A percentile compares a stretch with the other conserved stretches of the same genome.
Evolutionary conservation across 2,113 vertebrate genomes (phyloP).

Genomic region (Toxotes chatareus): DNA sequence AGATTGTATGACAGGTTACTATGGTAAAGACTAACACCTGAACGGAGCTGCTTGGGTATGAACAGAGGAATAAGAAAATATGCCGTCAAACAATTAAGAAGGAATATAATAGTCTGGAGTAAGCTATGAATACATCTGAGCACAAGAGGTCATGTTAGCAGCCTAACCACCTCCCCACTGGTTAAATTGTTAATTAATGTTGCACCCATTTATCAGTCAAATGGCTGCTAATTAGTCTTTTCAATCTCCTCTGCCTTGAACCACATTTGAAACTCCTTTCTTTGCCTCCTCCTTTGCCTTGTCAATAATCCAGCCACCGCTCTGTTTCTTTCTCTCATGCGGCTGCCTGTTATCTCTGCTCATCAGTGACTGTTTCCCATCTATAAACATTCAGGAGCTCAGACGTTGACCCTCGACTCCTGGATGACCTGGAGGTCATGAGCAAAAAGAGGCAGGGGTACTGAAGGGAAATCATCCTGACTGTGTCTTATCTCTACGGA

Average conservation of each 20-base stretch:
- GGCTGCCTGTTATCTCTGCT: constrained; percentile 58
- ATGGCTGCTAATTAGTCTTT: constrained; percentile 89
- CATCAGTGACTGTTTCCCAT: constrained; percentile 65
- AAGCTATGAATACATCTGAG: constrained; percentile 35
- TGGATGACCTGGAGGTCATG: constrained; percentile 63
- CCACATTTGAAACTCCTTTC: constrained; percentile 59
- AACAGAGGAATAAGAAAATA: constrained; percentile 15
- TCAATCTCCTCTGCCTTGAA: constrained; percentile 84
- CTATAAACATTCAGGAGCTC: constrained; percentile 70
- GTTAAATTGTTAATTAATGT: constrained; percentile 88
- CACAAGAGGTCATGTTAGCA: constrained; percentile 44
- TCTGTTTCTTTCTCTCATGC: constrained; percentile 40
- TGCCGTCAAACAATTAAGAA: constrained; percentile 11
- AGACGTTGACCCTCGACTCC: constrained; percentile 66
- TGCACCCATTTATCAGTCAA: constrained; percentile 86
- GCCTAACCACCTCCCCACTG: constrained; percentile 68
- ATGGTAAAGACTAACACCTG: not conserved
- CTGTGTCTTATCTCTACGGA: constrained; percentile 49
- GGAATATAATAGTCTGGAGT: constrained; percentile 35
- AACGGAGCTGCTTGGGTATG: not conserved
- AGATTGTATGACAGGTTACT: not conserved
- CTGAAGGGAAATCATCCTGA: constrained; percentile 44
- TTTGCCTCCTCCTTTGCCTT: constrained; percentile 40
- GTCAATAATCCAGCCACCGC: constrained; percentile 63
- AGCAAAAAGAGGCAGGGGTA: constrained; percentile 25